phyloP scores from a whole-genome alignment of 2,797 vertebrate genomes.

The Tympanoctomys barrerae region DNA sequence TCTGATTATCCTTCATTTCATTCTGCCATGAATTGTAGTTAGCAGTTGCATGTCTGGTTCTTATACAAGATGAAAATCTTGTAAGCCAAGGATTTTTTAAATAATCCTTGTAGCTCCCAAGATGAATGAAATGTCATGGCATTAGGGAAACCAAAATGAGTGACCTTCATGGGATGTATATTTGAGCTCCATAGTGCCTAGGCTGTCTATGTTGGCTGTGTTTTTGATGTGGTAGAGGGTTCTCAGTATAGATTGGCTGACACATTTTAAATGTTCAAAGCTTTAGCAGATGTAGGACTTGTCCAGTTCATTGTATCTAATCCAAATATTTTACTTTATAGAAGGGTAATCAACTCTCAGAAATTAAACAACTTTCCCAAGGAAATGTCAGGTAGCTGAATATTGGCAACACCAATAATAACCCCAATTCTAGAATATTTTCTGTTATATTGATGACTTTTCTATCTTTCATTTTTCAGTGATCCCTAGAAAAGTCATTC shows the following conservation, averaged over 20 bases:
- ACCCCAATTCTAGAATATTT: neutral
- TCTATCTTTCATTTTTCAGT: neutral
- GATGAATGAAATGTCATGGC: neutral
- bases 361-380: constrained; percentile 31
- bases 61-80: neutral
- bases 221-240: neutral
- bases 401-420: neutral
- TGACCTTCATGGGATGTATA: neutral
- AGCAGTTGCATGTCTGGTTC: neutral
- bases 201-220: neutral
- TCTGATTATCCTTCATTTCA: neutral
- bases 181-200: neutral
- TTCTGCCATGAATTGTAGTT: neutral
- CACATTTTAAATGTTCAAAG: constrained; percentile 31
- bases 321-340: constrained; percentile 31
- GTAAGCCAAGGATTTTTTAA: neutral
- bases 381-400: neutral
- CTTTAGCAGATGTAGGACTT: neutral
- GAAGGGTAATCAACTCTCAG: neutral
- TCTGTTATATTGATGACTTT: neutral
- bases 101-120: neutral
- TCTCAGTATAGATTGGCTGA: constrained; percentile 10
- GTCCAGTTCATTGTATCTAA: neutral
- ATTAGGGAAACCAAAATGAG: neutral
- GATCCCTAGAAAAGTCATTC: neutral